Percentiles rank a stretch among this genome's conserved stretches.
These are phyloP conservation scores for Cheilosia vulpina DNA, from an alignment of 2,888 invertebrate genomes.

Conservation along the genomic window DNA sequence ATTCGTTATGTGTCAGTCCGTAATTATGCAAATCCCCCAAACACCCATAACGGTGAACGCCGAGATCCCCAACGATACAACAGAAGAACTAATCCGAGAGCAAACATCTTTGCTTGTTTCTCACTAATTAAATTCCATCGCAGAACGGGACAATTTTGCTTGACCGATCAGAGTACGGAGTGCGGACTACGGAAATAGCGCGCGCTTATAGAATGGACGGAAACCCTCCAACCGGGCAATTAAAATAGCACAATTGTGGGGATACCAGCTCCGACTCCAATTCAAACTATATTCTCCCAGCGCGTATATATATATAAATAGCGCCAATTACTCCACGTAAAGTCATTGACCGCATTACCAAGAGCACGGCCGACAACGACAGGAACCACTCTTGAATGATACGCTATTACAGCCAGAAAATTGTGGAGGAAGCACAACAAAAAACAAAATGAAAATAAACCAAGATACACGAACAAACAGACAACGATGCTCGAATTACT, in stretches of 20 bases:
- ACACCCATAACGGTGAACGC: slow-evolving; percentile 39
- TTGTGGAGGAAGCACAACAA: slow-evolving; percentile 1
- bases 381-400: slow-evolving; percentile 37
- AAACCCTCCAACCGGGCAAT: slow-evolving; percentile 43
- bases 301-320: slow-evolving; percentile 32
- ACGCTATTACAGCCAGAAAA: slow-evolving; percentile 28
- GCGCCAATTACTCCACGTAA: slow-evolving; percentile 52
- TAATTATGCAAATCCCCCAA: neutral
- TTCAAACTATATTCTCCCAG: neutral
- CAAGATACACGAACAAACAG: neutral
- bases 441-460: neutral
- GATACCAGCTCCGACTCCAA: slow-evolving; percentile 13
- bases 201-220: slow-evolving; percentile 7
- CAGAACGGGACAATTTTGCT: slow-evolving; percentile 43
- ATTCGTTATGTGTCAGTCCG: neutral
- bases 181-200: slow-evolving; percentile 9
- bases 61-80: slow-evolving; percentile 6
- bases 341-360: slow-evolving; percentile 70
- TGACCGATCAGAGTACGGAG: slow-evolving; percentile 32
- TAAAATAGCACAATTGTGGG: slow-evolving; percentile 46
- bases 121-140: slow-evolving; percentile 44
- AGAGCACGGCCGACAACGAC: slow-evolving; percentile 18
- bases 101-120: slow-evolving; percentile 32
- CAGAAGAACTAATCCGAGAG: slow-evolving; percentile 32
- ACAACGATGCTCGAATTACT: slow-evolving; percentile 31